These are phyloP conservation scores for Sinhomidia bicolor DNA, from an alignment of 2,888 invertebrate genomes.

Conservation along the genomic window DNA sequence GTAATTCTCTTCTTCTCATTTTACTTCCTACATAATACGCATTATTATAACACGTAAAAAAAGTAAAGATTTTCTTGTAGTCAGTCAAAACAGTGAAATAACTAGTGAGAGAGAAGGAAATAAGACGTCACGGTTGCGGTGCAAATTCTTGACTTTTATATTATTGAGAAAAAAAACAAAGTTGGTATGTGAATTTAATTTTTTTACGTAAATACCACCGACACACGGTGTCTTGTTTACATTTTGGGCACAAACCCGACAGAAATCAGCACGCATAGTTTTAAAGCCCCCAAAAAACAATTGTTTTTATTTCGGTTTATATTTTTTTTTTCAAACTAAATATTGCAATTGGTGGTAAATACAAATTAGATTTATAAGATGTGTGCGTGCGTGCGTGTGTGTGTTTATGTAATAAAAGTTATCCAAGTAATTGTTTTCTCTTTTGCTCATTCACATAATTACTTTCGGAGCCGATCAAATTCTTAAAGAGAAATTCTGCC, in stretches of 20 bases:
- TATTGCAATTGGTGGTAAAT: not conserved
- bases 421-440: not conserved
- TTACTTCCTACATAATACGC: not conserved
- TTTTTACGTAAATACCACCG: not conserved
- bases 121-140: not conserved
- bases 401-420: not conserved
- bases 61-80: not conserved
- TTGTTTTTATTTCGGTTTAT: not conserved
- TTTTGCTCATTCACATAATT: not conserved
- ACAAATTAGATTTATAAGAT: not conserved
- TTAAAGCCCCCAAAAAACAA: constrained; percentile 9
- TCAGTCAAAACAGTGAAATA: not conserved
- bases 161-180: constrained; percentile 19
- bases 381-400: not conserved
- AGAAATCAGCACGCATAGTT: not conserved
- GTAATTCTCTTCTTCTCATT: not conserved
- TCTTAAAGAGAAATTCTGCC: not conserved
- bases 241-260: constrained; percentile 1
- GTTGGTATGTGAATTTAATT: constrained; percentile 12
- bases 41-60: not conserved
- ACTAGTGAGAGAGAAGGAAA: not conserved
- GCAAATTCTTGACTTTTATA: constrained; percentile 6
- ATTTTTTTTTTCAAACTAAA: not conserved
- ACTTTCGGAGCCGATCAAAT: constrained; percentile 1
- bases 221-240: not conserved